Base-by-base conservation (phyloP, 2,113 vertebrate species). In the Galbula dea region DNA sequence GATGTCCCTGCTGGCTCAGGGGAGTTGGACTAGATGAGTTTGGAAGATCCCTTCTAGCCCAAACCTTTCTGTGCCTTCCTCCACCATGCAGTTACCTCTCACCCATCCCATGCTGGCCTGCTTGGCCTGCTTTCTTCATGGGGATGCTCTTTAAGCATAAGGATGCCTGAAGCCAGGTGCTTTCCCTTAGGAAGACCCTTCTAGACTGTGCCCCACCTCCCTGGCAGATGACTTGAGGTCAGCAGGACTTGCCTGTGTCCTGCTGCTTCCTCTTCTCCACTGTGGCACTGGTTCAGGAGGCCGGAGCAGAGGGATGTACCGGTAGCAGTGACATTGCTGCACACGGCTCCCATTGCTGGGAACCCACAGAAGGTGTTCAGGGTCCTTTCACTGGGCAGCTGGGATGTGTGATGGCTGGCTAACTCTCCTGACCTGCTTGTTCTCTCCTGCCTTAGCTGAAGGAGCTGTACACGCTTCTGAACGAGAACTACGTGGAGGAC, bases 401-500 rank as follows among this genome's bases (percentile, higher is more conserved):
- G 41, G 54, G 71, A 20, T 3, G 8, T 34, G 6, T 20, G 66
- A 4, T 66, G 79, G 37, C 48, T 62, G 58, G 57, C 15, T 9
- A 19, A 32, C 30, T 26, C 36, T 11, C 52, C 37, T 85, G 61
- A 45, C 68, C 83, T 29, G 1, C 2, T 5, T 41, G 71, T 15
- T 88, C 9, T 89, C 72, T 91, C 46, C 89, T 74, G 90, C 81
- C 72, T 4, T 89, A 99, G 99, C 98, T 99, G 55, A 99, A 99
- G 62, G 99, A 99, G 96, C 98, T 99, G 16, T 99, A 99, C 92
- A 99, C 99, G 0, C 98, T 99, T 41, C 98, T 99, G 77, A 99
- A 99, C 4, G 99, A 99, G 97, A 99, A 99, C 96, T 99, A 99
- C 0, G 99, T 99, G 95, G 99, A 99, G 95, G 99, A 99, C 12